Conservation (phyloP, 2,888 invertebrate species). For the Abscondita cerata region DNA sequence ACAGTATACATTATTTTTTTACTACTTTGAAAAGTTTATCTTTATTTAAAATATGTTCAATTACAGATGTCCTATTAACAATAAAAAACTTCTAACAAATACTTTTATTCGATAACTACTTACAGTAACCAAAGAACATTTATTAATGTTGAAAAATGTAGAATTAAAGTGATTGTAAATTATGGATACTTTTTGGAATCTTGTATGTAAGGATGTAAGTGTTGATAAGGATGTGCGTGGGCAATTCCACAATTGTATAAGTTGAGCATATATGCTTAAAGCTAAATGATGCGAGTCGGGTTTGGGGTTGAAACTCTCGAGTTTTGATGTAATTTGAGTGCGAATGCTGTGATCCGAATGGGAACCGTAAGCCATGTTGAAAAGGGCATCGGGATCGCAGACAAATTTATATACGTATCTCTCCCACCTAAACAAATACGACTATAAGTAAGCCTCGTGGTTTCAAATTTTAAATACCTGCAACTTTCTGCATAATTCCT, state of each 20-base stretch:
- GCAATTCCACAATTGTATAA: conserved; percentile 58
- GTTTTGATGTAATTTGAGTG: conserved; percentile 43
- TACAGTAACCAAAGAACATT: no score
- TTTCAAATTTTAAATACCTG: conserved; percentile 63
- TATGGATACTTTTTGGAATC: conserved; percentile 42
- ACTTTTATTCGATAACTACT: no score
- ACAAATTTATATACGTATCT: conserved; percentile 97
- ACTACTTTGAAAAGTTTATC: no score
- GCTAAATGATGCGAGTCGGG: conserved; percentile 55
- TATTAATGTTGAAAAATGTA: no score
- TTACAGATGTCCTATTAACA: no score
- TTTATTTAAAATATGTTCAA: no score
- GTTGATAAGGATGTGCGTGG: conserved; percentile 54
- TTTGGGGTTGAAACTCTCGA: conserved; percentile 54
- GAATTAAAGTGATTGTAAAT: no score
- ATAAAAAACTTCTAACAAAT: no score
- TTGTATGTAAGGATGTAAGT: conserved; percentile 56
- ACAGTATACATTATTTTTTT: no score
- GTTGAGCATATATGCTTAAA: conserved; percentile 59
- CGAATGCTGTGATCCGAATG: conserved; percentile 45
- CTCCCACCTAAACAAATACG: conserved; percentile 70
- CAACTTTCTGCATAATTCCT: conserved; percentile 98
- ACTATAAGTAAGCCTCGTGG: background rate
- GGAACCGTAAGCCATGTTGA: conserved; percentile 78
- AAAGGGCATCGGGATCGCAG: conserved; percentile 77